Evolutionary conservation across 2,797 vertebrate species (phyloP).

Genomic region (Acanthiza pusilla): DNA sequence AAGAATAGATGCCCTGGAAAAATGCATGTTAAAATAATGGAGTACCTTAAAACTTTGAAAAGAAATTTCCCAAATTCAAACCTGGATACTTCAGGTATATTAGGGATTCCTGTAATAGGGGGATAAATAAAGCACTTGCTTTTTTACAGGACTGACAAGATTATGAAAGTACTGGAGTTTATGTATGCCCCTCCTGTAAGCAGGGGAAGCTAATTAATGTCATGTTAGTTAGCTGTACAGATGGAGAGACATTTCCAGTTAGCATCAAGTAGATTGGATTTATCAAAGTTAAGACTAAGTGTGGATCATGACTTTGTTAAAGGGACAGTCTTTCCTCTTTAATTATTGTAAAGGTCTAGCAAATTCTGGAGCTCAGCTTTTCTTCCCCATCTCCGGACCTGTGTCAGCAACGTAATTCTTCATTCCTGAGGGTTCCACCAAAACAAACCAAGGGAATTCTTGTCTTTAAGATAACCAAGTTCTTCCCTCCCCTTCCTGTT

Average conservation of each 20-base stretch:
- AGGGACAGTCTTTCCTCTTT: not conserved
- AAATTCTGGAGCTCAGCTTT: not conserved
- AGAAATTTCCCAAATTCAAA: not conserved
- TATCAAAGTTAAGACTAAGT: not conserved
- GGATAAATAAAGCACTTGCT: not conserved
- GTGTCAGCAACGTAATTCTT: not conserved
- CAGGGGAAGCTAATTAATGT: not conserved
- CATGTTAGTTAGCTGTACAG: not conserved
- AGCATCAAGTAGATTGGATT: not conserved
- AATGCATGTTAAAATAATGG: not conserved
- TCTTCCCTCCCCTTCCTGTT: not conserved
- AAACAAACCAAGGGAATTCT: not conserved
- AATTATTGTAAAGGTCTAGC: not conserved
- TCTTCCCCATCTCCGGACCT: not conserved
- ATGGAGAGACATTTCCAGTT: slow-evolving; percentile 13
- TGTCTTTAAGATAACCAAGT: not conserved
- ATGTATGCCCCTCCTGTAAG: not conserved
- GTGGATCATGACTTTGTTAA: not conserved
- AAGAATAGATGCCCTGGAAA: not conserved
- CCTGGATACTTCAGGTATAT: not conserved
- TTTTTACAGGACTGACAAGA: not conserved
- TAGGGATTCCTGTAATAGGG: not conserved
- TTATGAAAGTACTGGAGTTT: not conserved
- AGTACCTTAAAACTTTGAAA: not conserved
- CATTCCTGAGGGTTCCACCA: not conserved